Conservation (phyloP, 2,888 invertebrate species). For the Drosophila greeni region DNA sequence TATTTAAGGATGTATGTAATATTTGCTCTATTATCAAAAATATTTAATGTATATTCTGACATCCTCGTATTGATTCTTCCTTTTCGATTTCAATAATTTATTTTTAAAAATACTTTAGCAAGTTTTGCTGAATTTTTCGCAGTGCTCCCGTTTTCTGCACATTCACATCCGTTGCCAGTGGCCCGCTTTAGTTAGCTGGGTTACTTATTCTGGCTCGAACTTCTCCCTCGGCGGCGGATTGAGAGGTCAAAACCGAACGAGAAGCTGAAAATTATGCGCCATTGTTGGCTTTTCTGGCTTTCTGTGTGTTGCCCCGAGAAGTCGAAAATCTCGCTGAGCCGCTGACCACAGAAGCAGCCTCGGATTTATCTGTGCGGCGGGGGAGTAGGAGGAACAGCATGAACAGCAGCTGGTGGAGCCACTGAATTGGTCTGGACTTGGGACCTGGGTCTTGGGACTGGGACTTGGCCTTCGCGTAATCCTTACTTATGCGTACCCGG, state of each 20-base stretch:
- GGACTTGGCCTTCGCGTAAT: conserved; percentile 50
- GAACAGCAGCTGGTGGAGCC: conserved; percentile 16
- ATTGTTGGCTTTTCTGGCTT: conserved; percentile 54
- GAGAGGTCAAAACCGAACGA: conserved; percentile 72
- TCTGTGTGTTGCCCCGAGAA: conserved; percentile 26
- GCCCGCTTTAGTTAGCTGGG: conserved; percentile 40
- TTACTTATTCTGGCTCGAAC: conserved; percentile 18
- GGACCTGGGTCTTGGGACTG: not conserved
- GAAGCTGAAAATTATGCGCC: conserved; percentile 67
- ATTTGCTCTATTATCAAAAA: no score
- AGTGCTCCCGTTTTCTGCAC: conserved; percentile 13
- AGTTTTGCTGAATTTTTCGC: not conserved
- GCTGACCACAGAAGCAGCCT: conserved; percentile 21
- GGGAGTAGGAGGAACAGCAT: not conserved
- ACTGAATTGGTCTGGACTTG: conserved; percentile 18
- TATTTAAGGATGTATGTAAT: no score
- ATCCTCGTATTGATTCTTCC: not conserved
- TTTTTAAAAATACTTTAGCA: not conserved
- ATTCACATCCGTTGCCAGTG: conserved; percentile 35
- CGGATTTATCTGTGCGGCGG: conserved; percentile 20
- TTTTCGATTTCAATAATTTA: not conserved
- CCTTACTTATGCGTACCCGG: conserved; percentile 68
- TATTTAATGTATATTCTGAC: no score
- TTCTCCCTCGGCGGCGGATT: conserved; percentile 66
- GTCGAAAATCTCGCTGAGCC: conserved; percentile 3